Evolutionary conservation across 2,797 vertebrate genomes (phyloP), one percentile per base, ranked within the genome.

Genomic region (Sciurus carolinensis): DNA sequence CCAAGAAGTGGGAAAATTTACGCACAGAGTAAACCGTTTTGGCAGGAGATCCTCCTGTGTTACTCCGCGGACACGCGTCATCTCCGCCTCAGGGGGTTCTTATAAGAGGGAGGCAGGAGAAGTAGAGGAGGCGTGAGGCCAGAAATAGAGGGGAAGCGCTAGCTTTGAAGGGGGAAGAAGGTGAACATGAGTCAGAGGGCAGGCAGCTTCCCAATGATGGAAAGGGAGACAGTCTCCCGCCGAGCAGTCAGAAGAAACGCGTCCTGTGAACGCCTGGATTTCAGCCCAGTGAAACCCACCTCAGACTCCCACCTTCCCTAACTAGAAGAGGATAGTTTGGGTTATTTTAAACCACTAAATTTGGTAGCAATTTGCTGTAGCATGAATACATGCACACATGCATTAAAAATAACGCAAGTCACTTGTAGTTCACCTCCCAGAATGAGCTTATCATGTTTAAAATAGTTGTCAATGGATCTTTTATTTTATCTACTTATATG

Each of bases 161-260:
- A 17, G 36, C 85, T 85, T 26, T 20, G 20, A 7, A 26, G 33
- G 54, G 3, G 22, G 20, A 81, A 50, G 44, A 26, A n/a, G 50
- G 28, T 26, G 47, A 26, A 6, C 7, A 0, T 0, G 0, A 2
- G 8, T 18, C 8, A 13, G 5, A 47, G 18, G 2, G 57, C 12
- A 2, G 42, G 64, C 12, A 22, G 81, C 67, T 67, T 75, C 75
- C 24, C 18, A 80, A 26, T 73, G 39, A 26, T 13, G 47, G 59
- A 33, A 59, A 22, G 26, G 39, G 33, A 82, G 26, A 9, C 30
- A 52, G 11, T 52, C 20, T 59, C 15, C 62, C 71, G 36, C 3
- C 14, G 42, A 67, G 87, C 14, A 13, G 42, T 26, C 57, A 24
- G 50, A 90, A 50, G 64, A 59, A 90, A 50, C 33, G 1, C 26